Evolutionary conservation across 1,140 invertebrate genomes (phyloP).

Genomic region (Leptestheria dahalacensis): DNA sequence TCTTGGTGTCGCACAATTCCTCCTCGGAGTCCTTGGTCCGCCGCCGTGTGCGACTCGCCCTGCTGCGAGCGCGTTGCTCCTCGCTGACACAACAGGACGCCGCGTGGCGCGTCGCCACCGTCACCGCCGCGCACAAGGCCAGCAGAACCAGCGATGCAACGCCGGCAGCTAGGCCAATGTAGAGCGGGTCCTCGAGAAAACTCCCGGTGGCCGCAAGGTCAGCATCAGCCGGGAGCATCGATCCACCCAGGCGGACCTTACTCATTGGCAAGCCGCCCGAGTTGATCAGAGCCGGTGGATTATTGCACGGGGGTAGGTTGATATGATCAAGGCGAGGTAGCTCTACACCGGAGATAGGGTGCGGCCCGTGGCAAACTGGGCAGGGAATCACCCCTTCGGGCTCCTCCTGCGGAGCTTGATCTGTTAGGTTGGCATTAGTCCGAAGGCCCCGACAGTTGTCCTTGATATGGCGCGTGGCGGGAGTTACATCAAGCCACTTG

Average conservation of each 20-base stretch:
- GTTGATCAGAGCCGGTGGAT: slow-evolving; percentile 1
- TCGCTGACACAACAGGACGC: slow-evolving; percentile 57
- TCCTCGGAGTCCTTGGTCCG: neutral
- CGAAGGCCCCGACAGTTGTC: slow-evolving; percentile 6
- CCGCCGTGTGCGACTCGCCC: neutral
- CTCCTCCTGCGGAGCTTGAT: neutral
- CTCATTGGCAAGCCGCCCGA: neutral
- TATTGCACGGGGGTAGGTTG: slow-evolving; percentile 23
- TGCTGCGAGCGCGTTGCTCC: slow-evolving; percentile 25
- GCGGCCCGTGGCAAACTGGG: slow-evolving; percentile 35
- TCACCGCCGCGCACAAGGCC: slow-evolving; percentile 23
- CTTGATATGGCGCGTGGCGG: slow-evolving; percentile 11
- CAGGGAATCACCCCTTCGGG: slow-evolving; percentile 20
- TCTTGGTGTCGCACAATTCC: neutral
- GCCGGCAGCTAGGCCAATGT: slow-evolving; percentile 25
- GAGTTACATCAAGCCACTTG: slow-evolving; percentile 23
- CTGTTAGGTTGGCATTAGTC: slow-evolving; percentile 23
- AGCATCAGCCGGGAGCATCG: neutral
- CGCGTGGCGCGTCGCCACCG: slow-evolving; percentile 38
- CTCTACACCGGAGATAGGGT: slow-evolving; percentile 32
- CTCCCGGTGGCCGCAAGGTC: neutral
- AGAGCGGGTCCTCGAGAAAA: slow-evolving; percentile 6
- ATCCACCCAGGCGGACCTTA: neutral
- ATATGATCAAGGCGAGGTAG: slow-evolving; percentile 32
- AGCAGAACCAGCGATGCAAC: slow-evolving; percentile 26